These are phyloP conservation scores for Drosophila bocki DNA, from an alignment of 1,140 invertebrate genomes.

Conservation along the genomic window DNA sequence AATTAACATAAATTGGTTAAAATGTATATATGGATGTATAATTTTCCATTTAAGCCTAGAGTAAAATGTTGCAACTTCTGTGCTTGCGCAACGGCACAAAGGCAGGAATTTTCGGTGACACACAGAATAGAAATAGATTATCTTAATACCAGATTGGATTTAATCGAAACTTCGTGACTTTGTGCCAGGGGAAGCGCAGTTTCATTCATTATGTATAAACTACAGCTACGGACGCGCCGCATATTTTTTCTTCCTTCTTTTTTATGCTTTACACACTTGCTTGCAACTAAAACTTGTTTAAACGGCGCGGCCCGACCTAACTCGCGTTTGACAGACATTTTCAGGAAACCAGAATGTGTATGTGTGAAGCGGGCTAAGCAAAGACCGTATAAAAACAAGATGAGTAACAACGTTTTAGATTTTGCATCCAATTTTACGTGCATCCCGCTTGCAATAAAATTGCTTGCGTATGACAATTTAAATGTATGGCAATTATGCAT, in stretches of 20 bases:
- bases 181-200: conserved; percentile 33
- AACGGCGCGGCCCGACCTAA: not conserved
- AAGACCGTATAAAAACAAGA: not conserved
- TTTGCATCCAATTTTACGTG: not conserved
- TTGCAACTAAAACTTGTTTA: conserved; percentile 43
- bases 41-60: conserved; percentile 52
- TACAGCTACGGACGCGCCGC: conserved; percentile 59
- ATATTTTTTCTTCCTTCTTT: conserved; percentile 7
- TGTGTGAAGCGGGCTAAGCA: conserved; percentile 2
- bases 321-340: conserved; percentile 21
- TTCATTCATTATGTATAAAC: conserved; percentile 21
- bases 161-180: conserved; percentile 22
- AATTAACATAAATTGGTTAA: conserved; percentile 48
- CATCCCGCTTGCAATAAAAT: too few relatives aligned
- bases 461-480: not conserved
- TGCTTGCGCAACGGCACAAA: conserved; percentile 22
- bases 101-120: conserved; percentile 16
- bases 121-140: not conserved
- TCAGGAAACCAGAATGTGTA: conserved; percentile 47
- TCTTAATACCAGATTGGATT: conserved; percentile 24
- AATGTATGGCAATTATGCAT: not conserved
- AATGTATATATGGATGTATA: conserved; percentile 44
- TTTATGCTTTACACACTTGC: conserved; percentile 46
- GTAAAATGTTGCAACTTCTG: conserved; percentile 35
- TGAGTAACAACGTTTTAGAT: not conserved